Conservation (phyloP, 2,113 vertebrate genomes). For the Paradoxurus hermaphroditus region DNA sequence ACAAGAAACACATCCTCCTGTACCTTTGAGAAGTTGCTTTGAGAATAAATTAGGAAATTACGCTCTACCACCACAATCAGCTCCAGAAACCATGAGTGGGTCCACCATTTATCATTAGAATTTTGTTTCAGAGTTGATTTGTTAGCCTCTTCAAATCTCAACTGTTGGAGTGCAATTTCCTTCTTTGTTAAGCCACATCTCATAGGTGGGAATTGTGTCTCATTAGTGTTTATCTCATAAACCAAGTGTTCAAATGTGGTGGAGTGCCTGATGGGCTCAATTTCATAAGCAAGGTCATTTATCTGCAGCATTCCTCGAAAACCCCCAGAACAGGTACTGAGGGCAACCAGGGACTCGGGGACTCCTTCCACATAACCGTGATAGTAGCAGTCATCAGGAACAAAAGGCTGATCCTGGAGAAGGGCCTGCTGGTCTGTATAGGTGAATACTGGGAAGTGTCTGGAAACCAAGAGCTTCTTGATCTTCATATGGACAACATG, state of each 20-base stretch:
- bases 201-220: background rate
- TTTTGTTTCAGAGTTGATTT: background rate
- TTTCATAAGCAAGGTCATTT: conserved; percentile 60
- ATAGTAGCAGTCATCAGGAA: conserved; percentile 61
- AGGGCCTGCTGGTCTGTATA: conserved; percentile 8
- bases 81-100: conserved; percentile 56
- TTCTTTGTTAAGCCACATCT: conserved; percentile 60
- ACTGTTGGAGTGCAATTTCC: background rate
- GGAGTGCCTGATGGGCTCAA: conserved; percentile 51
- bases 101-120: background rate
- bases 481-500: conserved; percentile 29
- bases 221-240: conserved; percentile 30
- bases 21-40: conserved; percentile 55
- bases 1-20: conserved; percentile 58
- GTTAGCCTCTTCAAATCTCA: background rate
- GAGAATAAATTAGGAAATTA: conserved; percentile 45
- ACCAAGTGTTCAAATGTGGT: conserved; percentile 66
- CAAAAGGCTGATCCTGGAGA: conserved; percentile 36
- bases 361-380: conserved; percentile 56
- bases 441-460: conserved; percentile 44
- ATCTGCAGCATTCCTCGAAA: conserved; percentile 53
- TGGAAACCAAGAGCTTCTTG: conserved; percentile 60
- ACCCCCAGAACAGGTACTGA: conserved; percentile 62
- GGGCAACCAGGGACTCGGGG: conserved; percentile 32
- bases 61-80: conserved; percentile 56